Base-by-base conservation (phyloP, 2,888 invertebrate genomes). In the Neria commutata region DNA sequence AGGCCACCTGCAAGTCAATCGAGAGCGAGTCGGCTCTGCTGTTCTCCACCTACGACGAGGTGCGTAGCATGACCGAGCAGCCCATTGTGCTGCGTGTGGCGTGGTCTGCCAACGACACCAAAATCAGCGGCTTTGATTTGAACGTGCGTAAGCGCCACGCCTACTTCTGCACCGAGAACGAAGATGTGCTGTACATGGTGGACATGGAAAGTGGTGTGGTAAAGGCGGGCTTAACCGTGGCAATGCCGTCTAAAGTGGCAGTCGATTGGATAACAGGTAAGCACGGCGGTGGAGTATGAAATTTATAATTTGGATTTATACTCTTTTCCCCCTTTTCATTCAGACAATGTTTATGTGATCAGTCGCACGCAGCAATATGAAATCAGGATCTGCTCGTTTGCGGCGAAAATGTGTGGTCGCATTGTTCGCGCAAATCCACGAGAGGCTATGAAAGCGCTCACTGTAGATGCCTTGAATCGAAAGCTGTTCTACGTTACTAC, bases 191-290 rank as follows among this genome's bases (percentile, higher is more conserved):
- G 4, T 83, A 83, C 51, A 79, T 81, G 54, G 56, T 84, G 19
- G 70, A 77, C 29, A 80, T 80, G 8, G 77, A 76, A 1, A 73
- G 69, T 17, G 69, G 73, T 14, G 17, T 37, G 2, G 71, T 85
- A 3, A 73, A 79, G 8, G 79, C 83, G 0, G 77, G 77, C 3
- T 70, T 80, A 1, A 73, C 71, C 0, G 72, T 86, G 6, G 71
- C 76, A 2, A 78, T 82, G 16, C 75, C 86, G 14, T 85, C 85
- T 0, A 82, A 87, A 78, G 72, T 92, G 37, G 85, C 89, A 0
- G 84, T 90, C 1, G 92, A 93, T 70, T 92, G 92, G 92, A 79
- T 88, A 23, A 88, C 90, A 0, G 85, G 86, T 11, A 37, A 56
- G n/a, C n/a, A n/a, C n/a, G n/a, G 48, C 50, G 0, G 8, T 33